Conservation (phyloP, 2,797 vertebrate species). For the Mormyrops attenuatus region DNA sequence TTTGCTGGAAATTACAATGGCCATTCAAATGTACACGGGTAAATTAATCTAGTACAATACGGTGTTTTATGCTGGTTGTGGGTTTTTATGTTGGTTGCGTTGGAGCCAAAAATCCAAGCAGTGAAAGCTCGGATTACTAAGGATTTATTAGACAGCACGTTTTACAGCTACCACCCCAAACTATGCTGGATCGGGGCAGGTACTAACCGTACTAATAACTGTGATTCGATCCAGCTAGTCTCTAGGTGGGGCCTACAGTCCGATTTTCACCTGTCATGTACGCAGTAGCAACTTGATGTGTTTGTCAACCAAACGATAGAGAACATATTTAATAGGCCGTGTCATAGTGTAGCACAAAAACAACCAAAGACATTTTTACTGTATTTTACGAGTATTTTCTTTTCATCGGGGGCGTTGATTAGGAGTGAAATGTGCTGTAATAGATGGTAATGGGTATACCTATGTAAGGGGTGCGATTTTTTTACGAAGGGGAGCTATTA, state of each 20-base stretch:
- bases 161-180: not conserved
- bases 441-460: not conserved
- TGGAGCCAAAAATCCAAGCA: not conserved
- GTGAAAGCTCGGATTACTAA: not conserved
- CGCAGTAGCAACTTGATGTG: not conserved
- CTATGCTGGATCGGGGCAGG: not conserved
- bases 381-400: not conserved
- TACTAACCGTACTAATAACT: not conserved
- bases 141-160: not conserved
- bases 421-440: not conserved
- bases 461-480: not conserved
- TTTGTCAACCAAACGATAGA: not conserved
- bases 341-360: not conserved
- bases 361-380: not conserved
- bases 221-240: not conserved
- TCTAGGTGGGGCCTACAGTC: not conserved
- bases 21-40: not conserved
- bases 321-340: not conserved
- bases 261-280: not conserved
- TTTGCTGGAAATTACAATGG: not conserved
- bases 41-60: not conserved
- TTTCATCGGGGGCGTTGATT: not conserved
- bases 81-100: not conserved
- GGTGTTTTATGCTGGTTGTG: not conserved
- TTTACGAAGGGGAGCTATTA: not conserved